Evolutionary conservation across 2,888 invertebrate genomes (phyloP), one percentile per base, ranked within the genome.

Genomic region (Drosophila dives): DNA sequence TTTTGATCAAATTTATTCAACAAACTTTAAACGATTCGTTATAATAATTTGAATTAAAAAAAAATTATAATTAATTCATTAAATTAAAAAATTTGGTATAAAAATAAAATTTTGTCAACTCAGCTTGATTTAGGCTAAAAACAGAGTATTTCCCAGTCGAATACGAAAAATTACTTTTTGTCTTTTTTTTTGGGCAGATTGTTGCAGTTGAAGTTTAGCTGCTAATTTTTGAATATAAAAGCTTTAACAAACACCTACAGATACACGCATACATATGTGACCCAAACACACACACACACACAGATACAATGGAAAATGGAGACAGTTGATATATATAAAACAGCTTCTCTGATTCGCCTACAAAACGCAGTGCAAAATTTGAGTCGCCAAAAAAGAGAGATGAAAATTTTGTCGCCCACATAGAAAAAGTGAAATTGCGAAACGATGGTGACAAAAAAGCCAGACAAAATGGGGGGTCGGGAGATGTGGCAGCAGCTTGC

Each of bases 381-480:
- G 84, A 84, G 74, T 71, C 58, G 85, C 53, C 76, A 72, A 67
- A 56, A 65, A 51, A 74, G 51, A 61, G 64, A 71, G 63, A 64
- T 64, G 45, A 65, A 71, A 72, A 77, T 54, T 45, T 45, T 48
- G 64, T 69, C 72, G 55, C 79, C 78, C 78, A 78, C 81, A 81
- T 59, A 59, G 83, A 88, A 84, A 89, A 85, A 84, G 90, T 88
- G 90, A 84, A 88, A 90, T 65, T 79, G 88, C 82, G 86, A 82
- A 83, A 85, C 77, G 80, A 72, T 63, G 85, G 81, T 63, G 61
- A 49, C 45, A 81, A 81, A 81, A 86, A 67, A 69, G 68, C 40
- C 81, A 83, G 78, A 72, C 83, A 69, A 68, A 63, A 23, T 23
- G 55, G 66, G 20, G 5, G 20, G 17, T 12, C 0, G 42, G 56